Conservation (phyloP, 2,797 vertebrate species). For the Hyperoplus immaculatus region DNA sequence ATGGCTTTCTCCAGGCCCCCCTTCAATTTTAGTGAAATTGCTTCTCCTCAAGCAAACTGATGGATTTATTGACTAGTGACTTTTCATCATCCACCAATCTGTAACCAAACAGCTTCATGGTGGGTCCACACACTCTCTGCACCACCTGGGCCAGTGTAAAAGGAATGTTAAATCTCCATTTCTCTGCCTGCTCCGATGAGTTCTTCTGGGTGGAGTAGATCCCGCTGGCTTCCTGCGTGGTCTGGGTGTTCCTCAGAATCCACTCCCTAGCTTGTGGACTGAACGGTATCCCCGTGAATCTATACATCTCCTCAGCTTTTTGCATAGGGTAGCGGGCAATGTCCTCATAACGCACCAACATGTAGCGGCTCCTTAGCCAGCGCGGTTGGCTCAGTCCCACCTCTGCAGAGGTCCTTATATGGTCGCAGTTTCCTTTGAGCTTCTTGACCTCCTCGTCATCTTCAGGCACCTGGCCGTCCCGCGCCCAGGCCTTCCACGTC, state of each 20-base stretch:
- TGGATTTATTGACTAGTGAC: slow-evolving; percentile 89
- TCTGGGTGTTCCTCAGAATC: slow-evolving; percentile 94
- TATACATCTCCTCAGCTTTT: slow-evolving; percentile 95
- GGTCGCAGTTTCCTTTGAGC: slow-evolving; percentile 94
- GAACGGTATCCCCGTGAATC: slow-evolving; percentile 92
- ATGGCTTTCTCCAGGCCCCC: slow-evolving; percentile 39
- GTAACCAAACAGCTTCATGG: slow-evolving; percentile 96
- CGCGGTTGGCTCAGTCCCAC: slow-evolving; percentile 89
- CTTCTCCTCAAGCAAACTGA: slow-evolving; percentile 94
- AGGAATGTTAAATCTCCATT: slow-evolving; percentile 95
- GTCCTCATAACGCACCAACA: slow-evolving; percentile 97
- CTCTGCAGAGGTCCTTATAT: slow-evolving; percentile 91
- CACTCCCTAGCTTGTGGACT: slow-evolving; percentile 91
- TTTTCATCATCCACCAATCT: slow-evolving; percentile 87
- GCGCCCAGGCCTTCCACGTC: slow-evolving; percentile 93
- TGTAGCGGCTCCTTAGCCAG: slow-evolving; percentile 93
- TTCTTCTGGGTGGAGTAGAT: slow-evolving; percentile 97
- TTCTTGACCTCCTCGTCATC: slow-evolving; percentile 91
- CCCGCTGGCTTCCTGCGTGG: slow-evolving; percentile 84
- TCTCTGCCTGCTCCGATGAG: slow-evolving; percentile 96
- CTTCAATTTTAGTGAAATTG: slow-evolving; percentile 60
- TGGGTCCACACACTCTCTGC: slow-evolving; percentile 91
- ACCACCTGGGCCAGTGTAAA: slow-evolving; percentile 95
- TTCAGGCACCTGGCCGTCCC: slow-evolving; percentile 87
- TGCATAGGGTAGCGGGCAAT: slow-evolving; percentile 92